These are phyloP conservation scores for Tachypleus tridentatus DNA, from an alignment of 1,140 invertebrate species.

Conservation along the genomic window DNA sequence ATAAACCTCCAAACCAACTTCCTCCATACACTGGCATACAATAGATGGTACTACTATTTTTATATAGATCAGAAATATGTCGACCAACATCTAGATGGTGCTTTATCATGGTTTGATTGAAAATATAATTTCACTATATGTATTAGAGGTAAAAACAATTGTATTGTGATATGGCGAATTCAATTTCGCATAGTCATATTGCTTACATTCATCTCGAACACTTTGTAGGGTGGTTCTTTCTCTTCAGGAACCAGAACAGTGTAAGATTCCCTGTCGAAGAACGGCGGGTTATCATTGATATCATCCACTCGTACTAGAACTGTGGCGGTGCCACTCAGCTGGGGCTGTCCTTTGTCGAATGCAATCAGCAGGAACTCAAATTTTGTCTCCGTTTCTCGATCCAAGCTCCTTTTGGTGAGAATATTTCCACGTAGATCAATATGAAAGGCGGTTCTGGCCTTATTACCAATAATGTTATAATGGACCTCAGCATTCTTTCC, in stretches of 20 bases:
- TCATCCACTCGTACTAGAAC: conserved; percentile 57
- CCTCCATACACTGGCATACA: no score
- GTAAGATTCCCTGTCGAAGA: conserved; percentile 25
- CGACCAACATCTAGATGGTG: no score
- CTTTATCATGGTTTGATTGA: no score
- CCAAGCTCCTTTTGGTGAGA: conserved; percentile 27
- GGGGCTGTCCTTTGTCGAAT: conserved; percentile 32
- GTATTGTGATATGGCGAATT: no score
- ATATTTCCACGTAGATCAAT: conserved; percentile 37
- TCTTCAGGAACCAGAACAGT: conserved; percentile 27
- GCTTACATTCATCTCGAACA: conserved; percentile 23
- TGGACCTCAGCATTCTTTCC: conserved; percentile 85
- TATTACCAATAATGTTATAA: conserved; percentile 59
- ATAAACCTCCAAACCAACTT: no score
- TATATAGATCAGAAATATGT: no score
- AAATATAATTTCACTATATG: no score
- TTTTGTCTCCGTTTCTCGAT: conserved; percentile 26
- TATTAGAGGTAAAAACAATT: no score
- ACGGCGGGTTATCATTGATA: conserved; percentile 33
- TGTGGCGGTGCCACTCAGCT: conserved; percentile 30
- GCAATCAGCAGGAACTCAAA: conserved; percentile 39
- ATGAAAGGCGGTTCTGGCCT: conserved; percentile 29
- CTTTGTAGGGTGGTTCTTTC: conserved; percentile 26
- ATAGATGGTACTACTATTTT: no score
- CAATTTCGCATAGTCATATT: no score